Base-by-base conservation (phyloP, 2,888 invertebrate genomes). In the Mycalesis mineus region DNA sequence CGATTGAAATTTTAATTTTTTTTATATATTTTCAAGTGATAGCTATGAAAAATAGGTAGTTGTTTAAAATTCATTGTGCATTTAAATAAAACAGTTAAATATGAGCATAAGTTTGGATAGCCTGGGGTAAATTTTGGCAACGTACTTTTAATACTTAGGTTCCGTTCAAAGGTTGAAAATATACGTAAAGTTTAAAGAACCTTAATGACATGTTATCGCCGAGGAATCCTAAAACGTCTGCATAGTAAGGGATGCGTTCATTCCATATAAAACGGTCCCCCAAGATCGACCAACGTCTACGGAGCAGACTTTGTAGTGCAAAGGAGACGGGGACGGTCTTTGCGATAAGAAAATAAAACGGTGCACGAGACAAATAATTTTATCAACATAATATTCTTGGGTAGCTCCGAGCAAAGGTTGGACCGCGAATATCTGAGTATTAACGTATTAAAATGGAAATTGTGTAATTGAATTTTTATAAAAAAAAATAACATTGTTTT, bases 221-320 rank as follows among this genome's bases (percentile, higher is more conserved):
- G 9, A 40, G 28, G 15, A 41, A 56, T 50, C 36, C 49, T 50
- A 42, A 29, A 56, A 56, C 41, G 42, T 49, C 56, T 48, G 14
- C 44, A 60, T 50, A 53, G 52, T 57, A 48, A 41, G 31, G 31
- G 69, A 68, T 72, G 68, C 65, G 69, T 70, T 69, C 71, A 78
- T 80, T 78, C 75, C 71, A 68, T 75, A 74, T 74, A 75, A 73
- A 81, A 79, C 77, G 76, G 70, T 81, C 81, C 80, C 80, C 64
- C 49, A 74, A 73, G 78, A 73, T 74, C 72, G 69, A 70, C 65
- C 68, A 64, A 66, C 67, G 75, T 75, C 73, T 70, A 69, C 67
- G 68, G 71, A 65, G 69, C 68, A 68, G 68, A 67, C 74, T 82
- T 77, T 78, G 77, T 76, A 74, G 73, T 70, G 72, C 72, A 75